phyloP scores from a whole-genome alignment of 2,888 invertebrate genomes.

The Endotricha flammealis region DNA sequence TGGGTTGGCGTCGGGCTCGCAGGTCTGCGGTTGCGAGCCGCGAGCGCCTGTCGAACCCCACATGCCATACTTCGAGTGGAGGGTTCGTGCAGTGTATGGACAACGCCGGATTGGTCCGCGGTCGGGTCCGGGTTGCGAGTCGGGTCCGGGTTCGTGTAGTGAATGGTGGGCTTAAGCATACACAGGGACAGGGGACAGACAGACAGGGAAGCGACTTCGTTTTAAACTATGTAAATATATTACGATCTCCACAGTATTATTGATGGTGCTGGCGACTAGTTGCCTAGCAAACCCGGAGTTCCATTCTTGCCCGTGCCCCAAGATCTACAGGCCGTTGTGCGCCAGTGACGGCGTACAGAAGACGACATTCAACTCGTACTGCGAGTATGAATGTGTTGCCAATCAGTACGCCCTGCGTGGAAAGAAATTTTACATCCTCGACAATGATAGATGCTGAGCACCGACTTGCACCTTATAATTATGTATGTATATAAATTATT shows the following conservation, averaged over 20 bases:
- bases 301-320: conserved; percentile 2
- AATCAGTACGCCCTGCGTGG: neutral
- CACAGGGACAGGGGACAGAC: too few species aligned
- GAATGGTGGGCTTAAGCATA: too few species aligned
- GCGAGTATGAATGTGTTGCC: conserved; percentile 9
- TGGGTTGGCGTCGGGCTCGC: too few species aligned
- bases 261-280: neutral
- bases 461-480: neutral
- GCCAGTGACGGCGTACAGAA: conserved; percentile 10
- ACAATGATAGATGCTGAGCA: neutral
- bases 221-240: too few species aligned
- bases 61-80: too few species aligned
- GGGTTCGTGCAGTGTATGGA: too few species aligned
- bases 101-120: too few species aligned
- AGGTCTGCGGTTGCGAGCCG: too few species aligned
- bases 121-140: too few species aligned
- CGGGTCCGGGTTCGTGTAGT: too few species aligned
- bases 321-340: conserved; percentile 12
- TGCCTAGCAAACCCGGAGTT: neutral
- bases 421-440: neutral
- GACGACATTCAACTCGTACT: conserved; percentile 11
- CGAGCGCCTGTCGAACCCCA: too few species aligned
- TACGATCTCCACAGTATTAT: conserved; percentile 2
- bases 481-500: neutral
- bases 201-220: too few species aligned